Evolutionary conservation across 2,888 invertebrate genomes (phyloP).

Genomic region (Villa cingulata): DNA sequence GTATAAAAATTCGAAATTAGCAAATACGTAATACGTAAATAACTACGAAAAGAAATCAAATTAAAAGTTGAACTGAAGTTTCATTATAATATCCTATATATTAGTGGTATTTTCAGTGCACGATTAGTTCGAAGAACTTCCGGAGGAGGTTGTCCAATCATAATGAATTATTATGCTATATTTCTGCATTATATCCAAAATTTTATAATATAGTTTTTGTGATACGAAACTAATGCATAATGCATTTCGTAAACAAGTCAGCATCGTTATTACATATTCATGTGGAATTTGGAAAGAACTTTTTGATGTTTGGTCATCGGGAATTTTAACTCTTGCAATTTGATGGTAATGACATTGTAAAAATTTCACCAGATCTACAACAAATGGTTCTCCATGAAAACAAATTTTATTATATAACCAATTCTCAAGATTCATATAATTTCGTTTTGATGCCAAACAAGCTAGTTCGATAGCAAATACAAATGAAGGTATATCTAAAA

Average conservation of each 20-base stretch:
- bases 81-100: no score
- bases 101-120: slow-evolving; percentile 47
- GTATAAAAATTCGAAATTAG: no score
- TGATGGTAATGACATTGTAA: slow-evolving; percentile 81
- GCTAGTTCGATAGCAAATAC: slow-evolving; percentile 97
- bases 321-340: slow-evolving; percentile 57
- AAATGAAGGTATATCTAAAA: slow-evolving; percentile 82
- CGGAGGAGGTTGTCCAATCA: slow-evolving; percentile 48
- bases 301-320: slow-evolving; percentile 71
- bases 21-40: no score
- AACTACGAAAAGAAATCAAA: no score
- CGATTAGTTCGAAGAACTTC: slow-evolving; percentile 62
- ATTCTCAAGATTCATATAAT: slow-evolving; percentile 95
- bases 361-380: slow-evolving; percentile 74
- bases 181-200: slow-evolving; percentile 69
- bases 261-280: slow-evolving; percentile 81
- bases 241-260: slow-evolving; percentile 79
- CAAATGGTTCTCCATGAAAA: slow-evolving; percentile 87
- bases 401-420: slow-evolving; percentile 96
- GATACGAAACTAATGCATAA: slow-evolving; percentile 55
- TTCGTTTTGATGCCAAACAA: slow-evolving; percentile 89
- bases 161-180: slow-evolving; percentile 70
- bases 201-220: slow-evolving; percentile 75
- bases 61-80: no score
- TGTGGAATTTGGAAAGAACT: slow-evolving; percentile 76